Base-by-base conservation (phyloP, 2,113 vertebrate species). In the Pyrgilauda ruficollis region DNA sequence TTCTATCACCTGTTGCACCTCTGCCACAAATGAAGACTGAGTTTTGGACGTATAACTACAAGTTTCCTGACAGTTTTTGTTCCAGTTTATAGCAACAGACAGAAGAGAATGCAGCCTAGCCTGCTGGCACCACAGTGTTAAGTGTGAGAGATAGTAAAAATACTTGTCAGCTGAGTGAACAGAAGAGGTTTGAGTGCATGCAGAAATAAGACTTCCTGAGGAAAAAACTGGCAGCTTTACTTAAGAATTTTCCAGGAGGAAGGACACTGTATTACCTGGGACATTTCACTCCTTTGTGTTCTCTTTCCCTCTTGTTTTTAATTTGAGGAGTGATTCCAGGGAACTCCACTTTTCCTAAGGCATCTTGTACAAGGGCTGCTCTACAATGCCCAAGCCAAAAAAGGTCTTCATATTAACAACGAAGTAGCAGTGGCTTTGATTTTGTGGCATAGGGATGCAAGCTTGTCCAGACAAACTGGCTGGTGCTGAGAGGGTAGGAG, bases 41-140 rank as follows among this genome's bases (percentile, higher is more conserved):
- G 31, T 76, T 95, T 92, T 69, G 75, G 14, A 63, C 88, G 18
- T 41, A 14, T 49, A 79, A 68, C 21, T 47, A 33, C 30, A 85
- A 82, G 44, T 88, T 88, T 85, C 27, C 56, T 90, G 74, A 70
- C 85, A 92, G 53, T 52, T 93, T 95, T 87, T 50, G 21, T 73
- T 68, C 73, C 9, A 7, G n/a, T 84, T 94, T 77, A 49, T 43
- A 95, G 53, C 56, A 90, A 52, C 23, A 70, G n/a, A 67, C 52
- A 89, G 88, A 93, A 94, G 28, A 20, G 26, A 96, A 66, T 27
- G 33, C 43, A 78, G 47, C 46, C 47, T 56, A 95, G 66, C 47
- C 69, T 93, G 74, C 39, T 87, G 85, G 81, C 50, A 66, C 30
- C 2, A 1, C 6, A 66, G 59, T 17, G 33, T 67, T 87, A 87